Base-by-base conservation (phyloP, 2,888 invertebrate genomes). In the Rugalucina vietnamica region DNA sequence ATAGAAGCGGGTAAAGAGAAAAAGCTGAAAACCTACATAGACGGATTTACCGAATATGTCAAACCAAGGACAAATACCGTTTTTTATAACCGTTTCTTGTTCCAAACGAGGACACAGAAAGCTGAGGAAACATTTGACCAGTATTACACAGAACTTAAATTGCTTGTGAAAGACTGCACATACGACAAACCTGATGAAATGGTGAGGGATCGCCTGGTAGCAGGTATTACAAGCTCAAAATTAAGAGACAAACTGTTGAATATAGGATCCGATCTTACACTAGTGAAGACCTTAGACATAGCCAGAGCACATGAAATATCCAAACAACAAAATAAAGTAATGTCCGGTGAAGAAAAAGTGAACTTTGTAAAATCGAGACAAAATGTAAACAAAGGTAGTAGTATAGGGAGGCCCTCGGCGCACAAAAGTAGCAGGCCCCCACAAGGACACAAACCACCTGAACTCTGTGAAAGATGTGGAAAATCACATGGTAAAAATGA, bases 251-350 rank as follows among this genome's bases (percentile, higher is more conserved):
- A 43, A 43, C 8, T 34, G 10, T n/a, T 70, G n/a, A 70, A 36
- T 32, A 24, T 36, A 12, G 70, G 36, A 4, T 72, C 72, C 27
- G 72, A 43, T 10, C 43, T 72, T 24, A 72, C 24, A 5, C 29
- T 72, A 1, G 72, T 43, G 29, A 72, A 43, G 5, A 24, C 27
- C 1, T 2, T 72, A 29, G 43, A 72, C 2, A 72, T 24, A 24
- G 72, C 72, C 1, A 39, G 49, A 27, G 29, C 71, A 21, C 24
- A 71, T 71, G 71, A 71, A 71, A 10, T 71, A 4, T 71, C 71
- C 21, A 21, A 71, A 36, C 3, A 2, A 2, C 71, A 71, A n/a
- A 27, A 21, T 21, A 71, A 5, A 10, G 24, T 4, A 24, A 36
- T 71, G 71, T n/a, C n/a, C n/a, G n/a, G n/a, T n/a, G 37, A 71